Percentiles rank a stretch among this genome's conserved stretches.
Conservation (phyloP, 2,113 vertebrate species). For the Nansenia antarctica region DNA sequence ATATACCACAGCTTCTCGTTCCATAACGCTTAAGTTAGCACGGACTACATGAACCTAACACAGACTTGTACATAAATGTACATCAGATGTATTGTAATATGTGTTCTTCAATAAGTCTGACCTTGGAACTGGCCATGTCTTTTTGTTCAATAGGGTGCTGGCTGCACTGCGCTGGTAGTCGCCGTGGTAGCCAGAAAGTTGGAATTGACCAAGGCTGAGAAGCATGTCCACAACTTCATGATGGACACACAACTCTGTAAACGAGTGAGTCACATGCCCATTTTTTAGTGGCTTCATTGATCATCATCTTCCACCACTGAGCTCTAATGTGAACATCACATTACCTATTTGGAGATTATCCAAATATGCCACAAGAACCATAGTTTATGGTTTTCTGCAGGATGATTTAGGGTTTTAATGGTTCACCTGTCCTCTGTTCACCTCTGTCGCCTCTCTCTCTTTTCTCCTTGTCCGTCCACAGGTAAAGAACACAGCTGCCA, state of each 20-base stretch:
- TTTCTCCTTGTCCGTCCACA: slow-evolving; percentile 47
- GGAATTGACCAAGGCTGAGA: slow-evolving; percentile 97
- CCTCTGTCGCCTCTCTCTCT: too few species aligned
- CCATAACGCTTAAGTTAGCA: too few species aligned
- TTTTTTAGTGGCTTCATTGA: neutral
- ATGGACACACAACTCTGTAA: slow-evolving; percentile 98
- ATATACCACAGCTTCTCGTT: too few species aligned
- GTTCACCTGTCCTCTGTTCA: neutral
- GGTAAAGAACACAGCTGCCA: slow-evolving; percentile 98
- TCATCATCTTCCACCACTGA: neutral
- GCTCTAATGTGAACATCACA: neutral
- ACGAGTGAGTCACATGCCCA: slow-evolving; percentile 80
- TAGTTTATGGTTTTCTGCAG: neutral
- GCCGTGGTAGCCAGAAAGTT: slow-evolving; percentile 94
- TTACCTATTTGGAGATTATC: neutral
- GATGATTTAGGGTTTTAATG: neutral
- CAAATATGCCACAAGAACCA: neutral
- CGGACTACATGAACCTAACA: too few species aligned
- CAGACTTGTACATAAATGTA: too few species aligned
- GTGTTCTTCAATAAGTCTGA: too few species aligned
- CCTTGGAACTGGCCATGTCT: neutral
- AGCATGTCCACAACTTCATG: slow-evolving; percentile 98
- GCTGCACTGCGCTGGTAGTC: slow-evolving; percentile 92
- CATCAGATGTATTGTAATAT: too few species aligned
- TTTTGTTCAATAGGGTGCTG: slow-evolving; percentile 82